Base-by-base conservation (phyloP, 2,113 vertebrate species). In the Periophthalmus modestus region DNA sequence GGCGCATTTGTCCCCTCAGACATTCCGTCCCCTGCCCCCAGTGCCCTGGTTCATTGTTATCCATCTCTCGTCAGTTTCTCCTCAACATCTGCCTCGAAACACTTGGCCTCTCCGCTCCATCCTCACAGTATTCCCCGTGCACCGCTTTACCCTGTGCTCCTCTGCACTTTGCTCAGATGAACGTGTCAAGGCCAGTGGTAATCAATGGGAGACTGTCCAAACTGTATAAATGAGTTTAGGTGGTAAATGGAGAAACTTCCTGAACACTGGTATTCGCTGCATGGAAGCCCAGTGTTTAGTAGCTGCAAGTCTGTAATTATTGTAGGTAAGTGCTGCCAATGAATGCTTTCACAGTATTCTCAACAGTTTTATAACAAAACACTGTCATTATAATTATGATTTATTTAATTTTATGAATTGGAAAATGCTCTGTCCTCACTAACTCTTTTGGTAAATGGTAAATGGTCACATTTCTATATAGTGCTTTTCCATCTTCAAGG, bases 201-300 rank as follows among this genome's bases (percentile, higher is more conserved):
- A 89, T 91, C 82, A 81, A 81, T 87, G 59, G 59, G 65, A 66
- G 75, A 69, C 82, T 78, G 77, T 81, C 77, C 79, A 43, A 55
- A 62, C 68, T 58, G 54, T 69, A 50, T 78, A 54, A 66, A 77
- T 54, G 39, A 55, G 63, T 70, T 50, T 23, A 2, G 52, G 2
- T 63, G 48, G 23, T 39, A 21, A 46, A 75, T 10, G 23, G 62
- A 5, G 12, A 18, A 58, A 24, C 57, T 63, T 39, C 57, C 33
- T 34, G 59, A 7, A 34, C 16, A 15, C 18, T 62, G 7, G 4
- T 1, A 10, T 12, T 57, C 54, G 5, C 54, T 57, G 54, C n/a
- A 57, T 11, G n/a, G 21, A 23, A 23, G 19, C 54, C n/a, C 54
- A 21, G 9, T 21, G 54, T 57, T 57, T 43, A 43, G 39, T 43